Evolutionary conservation across 2,797 vertebrate species (phyloP).

Genomic region (Arrhamphus sclerolepis): DNA sequence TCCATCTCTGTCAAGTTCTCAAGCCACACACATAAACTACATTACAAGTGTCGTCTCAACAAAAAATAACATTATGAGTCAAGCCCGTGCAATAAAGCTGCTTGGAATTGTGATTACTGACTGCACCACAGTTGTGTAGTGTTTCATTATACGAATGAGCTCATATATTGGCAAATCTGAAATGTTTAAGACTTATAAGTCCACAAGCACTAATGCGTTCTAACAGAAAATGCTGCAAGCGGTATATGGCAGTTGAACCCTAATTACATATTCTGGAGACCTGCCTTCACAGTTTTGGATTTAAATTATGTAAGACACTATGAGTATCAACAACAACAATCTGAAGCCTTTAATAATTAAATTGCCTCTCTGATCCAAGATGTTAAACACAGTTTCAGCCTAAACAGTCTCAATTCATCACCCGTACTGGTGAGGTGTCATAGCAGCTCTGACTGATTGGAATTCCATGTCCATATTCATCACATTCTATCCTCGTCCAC

Average conservation of each 20-base stretch:
- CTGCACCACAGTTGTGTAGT: too few relatives aligned
- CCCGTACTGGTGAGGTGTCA: constrained; percentile 61
- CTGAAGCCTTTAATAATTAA: constrained; percentile 15
- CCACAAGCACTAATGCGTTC: constrained; percentile 2
- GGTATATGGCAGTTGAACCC: background rate
- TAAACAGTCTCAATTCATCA: constrained; percentile 41
- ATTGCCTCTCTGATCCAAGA: constrained; percentile 24
- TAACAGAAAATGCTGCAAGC: constrained; percentile 2
- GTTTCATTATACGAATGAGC: too few relatives aligned
- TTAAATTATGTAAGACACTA: constrained; percentile 20
- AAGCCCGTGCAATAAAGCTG: constrained; percentile 31
- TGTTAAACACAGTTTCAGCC: constrained; percentile 28
- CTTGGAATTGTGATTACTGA: constrained; percentile 15
- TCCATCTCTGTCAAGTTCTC: constrained; percentile 21
- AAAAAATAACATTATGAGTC: constrained; percentile 43
- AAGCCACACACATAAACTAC: constrained; percentile 29
- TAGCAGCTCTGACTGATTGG: constrained; percentile 75
- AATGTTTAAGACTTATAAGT: constrained; percentile 16
- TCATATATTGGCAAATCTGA: background rate
- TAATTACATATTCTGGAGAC: constrained; percentile 3
- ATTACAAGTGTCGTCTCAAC: constrained; percentile 19
- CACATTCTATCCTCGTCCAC: constrained; percentile 74
- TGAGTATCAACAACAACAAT: constrained; percentile 14
- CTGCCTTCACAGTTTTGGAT: constrained; percentile 10
- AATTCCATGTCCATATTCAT: constrained; percentile 76